Evolutionary conservation across 2,888 invertebrate species (phyloP).

Genomic region (Lochmaea crataegi): DNA sequence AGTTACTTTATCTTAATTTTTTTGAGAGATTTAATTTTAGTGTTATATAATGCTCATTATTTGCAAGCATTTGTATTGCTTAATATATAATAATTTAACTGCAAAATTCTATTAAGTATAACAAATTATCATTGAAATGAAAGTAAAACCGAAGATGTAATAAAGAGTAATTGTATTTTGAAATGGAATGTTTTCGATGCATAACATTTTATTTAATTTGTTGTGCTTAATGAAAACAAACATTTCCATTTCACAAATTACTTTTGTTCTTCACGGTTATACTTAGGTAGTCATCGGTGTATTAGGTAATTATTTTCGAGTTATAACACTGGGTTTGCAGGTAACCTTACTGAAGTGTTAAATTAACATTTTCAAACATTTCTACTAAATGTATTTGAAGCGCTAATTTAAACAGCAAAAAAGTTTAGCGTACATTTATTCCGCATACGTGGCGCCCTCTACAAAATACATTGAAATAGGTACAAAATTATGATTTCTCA

Average conservation of each 20-base stretch:
- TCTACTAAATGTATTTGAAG: not conserved
- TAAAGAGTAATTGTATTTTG: not conserved
- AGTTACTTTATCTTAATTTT: too few species aligned
- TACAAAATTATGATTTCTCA: too few species aligned
- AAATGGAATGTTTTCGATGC: not conserved
- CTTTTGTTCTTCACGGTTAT: not conserved
- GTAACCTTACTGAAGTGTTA: not conserved
- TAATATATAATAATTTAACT: not conserved
- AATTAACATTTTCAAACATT: not conserved
- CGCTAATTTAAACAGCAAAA: too few species aligned
- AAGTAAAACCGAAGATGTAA: not conserved
- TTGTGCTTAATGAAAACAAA: not conserved
- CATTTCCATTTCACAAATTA: not conserved
- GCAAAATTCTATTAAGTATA: not conserved
- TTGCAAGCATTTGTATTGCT: not conserved
- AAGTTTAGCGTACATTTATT: too few species aligned
- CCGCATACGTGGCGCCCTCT: too few species aligned
- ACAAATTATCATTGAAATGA: not conserved
- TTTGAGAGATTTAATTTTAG: not conserved
- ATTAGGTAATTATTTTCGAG: not conserved
- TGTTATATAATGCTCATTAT: not conserved
- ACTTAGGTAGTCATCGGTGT: not conserved
- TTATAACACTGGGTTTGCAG: not conserved
- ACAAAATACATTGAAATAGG: too few species aligned
- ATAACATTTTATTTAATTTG: not conserved